Conservation (phyloP, 2,113 vertebrate genomes). For the Bombycilla garrulus region DNA sequence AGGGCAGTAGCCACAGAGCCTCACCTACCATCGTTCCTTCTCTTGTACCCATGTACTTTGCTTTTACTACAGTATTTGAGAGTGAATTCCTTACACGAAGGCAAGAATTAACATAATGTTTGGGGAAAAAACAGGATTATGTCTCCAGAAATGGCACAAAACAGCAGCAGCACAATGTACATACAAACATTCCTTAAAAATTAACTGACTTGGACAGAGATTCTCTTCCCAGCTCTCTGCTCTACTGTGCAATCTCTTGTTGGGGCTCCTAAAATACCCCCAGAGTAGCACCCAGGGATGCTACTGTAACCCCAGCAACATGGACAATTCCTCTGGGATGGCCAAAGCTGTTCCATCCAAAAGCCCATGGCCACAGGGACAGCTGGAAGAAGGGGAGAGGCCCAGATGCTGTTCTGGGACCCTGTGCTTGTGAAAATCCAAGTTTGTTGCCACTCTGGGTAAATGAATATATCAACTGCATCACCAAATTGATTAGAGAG, state of each 20-base stretch:
- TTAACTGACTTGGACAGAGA: neutral
- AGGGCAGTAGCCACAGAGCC: neutral
- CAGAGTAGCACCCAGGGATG: accelerated
- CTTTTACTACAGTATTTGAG: neutral
- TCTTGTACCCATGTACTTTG: neutral
- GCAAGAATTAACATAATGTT: neutral
- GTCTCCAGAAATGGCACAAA: neutral
- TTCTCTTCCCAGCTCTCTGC: neutral
- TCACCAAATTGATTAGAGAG: neutral
- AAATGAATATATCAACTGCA: neutral
- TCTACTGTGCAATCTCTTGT: neutral
- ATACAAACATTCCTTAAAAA: neutral
- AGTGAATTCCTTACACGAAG: neutral
- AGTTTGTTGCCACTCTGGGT: neutral
- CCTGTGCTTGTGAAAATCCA: neutral
- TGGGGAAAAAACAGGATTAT: neutral
- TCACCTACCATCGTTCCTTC: neutral
- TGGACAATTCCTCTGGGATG: neutral
- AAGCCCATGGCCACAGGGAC: neutral
- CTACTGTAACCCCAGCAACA: neutral
- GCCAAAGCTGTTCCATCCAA: neutral
- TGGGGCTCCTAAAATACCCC: neutral
- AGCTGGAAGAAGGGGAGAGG: neutral
- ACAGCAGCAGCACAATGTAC: neutral
- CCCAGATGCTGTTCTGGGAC: neutral